These are phyloP conservation scores for Lycodopsis pacificus DNA, from an alignment of 2,797 vertebrate species.

Conservation along the genomic window DNA sequence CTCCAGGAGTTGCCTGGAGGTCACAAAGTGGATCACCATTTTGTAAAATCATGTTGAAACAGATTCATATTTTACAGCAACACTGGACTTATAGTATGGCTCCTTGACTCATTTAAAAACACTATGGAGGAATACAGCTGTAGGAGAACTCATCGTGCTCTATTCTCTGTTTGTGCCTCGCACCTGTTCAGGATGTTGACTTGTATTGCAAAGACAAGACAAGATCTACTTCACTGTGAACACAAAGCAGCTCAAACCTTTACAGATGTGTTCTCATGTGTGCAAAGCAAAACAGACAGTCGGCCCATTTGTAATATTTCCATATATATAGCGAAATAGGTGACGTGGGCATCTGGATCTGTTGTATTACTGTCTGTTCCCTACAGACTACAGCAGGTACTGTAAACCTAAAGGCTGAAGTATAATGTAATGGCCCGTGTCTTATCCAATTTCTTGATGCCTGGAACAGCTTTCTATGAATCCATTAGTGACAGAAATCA, in stretches of 20 bases:
- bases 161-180: background rate
- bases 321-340: background rate
- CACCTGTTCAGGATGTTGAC: constrained; percentile 11
- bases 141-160: background rate
- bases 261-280: background rate
- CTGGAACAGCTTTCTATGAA: constrained; percentile 6
- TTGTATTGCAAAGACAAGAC: constrained; percentile 11
- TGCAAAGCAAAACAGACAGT: constrained; percentile 21
- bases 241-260: constrained; percentile 2
- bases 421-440: constrained; percentile 13
- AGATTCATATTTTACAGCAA: constrained; percentile 4
- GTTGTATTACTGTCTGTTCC: background rate
- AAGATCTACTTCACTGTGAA: background rate
- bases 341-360: background rate
- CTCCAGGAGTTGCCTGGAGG: constrained; percentile 89
- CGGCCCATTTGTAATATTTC: background rate
- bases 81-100: no score
- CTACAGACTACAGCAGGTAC: background rate
- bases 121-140: background rate
- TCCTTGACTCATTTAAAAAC: background rate
- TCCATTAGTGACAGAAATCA: constrained; percentile 12
- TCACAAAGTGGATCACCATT: constrained; percentile 14
- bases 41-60: background rate
- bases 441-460: constrained; percentile 6
- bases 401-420: constrained; percentile 3